Base-by-base conservation (phyloP, 2,113 vertebrate species). In the Erinaceus europaeus region DNA sequence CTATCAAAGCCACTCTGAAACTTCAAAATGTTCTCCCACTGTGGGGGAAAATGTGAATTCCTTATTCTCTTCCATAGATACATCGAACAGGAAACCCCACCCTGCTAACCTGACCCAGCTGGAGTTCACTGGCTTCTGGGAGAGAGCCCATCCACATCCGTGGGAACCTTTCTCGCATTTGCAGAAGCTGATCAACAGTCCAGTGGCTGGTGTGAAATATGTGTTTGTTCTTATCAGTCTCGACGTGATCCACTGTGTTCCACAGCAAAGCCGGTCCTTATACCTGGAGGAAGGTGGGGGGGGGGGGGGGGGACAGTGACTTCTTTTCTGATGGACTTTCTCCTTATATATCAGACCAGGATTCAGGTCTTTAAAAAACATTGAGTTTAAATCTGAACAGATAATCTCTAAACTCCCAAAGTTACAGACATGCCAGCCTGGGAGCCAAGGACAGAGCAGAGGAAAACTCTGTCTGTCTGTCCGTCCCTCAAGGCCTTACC, bases 321-420 rank as follows among this genome's bases (percentile, higher is more conserved):
- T 50, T 71, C 12, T 75, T 76, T 91, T 96, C 92, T 84, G 92
- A 83, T 72, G 44, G 68, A 91, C 96, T 92, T 20, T 44, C 71
- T 81, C 42, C 69, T 93, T 52, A 81, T 0, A 85, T n/a, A 92
- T n/a, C n/a, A 85, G 81, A 40, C 55, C 67, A 85, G 94, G 76
- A 69, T 71, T 83, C 69, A 52, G 4, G 62, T 69, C 38, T 91
- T 29, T 62, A 87, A 94, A 87, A 93, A 68, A 77, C 55, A 90
- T 64, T 74, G 23, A 86, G 77, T 91, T 73, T 9, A 93, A 96
- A 48, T 91, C 94, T 95, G 90, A 93, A 94, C 55, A 95, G 96
- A 94, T 87, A 95, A 93, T 42, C 61, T 62, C 80, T 92, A 74
- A 95, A 93, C 36, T 81, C 89, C 23, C 52, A 8, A 94, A 95